Evolutionary conservation across 2,888 invertebrate genomes (phyloP).

Genomic region (Mactromeris polynyma): DNA sequence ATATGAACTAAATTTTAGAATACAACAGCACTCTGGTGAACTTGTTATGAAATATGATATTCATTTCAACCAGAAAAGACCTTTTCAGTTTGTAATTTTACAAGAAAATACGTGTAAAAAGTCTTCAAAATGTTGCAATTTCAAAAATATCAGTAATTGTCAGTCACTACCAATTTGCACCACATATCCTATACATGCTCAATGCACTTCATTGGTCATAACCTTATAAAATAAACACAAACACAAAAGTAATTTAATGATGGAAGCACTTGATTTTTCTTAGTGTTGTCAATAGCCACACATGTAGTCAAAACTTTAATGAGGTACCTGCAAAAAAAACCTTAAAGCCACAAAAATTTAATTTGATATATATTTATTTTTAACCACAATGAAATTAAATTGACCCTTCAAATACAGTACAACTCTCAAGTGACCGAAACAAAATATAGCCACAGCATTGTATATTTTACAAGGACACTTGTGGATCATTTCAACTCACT

Average conservation of each 20-base stretch:
- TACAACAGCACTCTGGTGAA: background rate
- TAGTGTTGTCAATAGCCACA: background rate
- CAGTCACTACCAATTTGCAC: background rate
- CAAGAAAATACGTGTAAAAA: background rate
- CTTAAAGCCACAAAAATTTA: constrained; percentile 1
- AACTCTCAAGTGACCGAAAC: background rate
- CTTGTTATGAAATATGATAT: background rate
- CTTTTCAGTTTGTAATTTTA: no score
- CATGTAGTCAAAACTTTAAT: background rate
- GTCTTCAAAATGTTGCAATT: background rate
- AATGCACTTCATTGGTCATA: background rate
- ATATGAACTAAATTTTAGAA: background rate
- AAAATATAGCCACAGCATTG: background rate
- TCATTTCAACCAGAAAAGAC: no score
- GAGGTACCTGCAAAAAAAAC: background rate
- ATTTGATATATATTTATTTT: constrained; percentile 18
- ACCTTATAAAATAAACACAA: constrained; percentile 3
- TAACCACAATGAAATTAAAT: constrained; percentile 13
- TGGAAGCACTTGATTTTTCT: background rate
- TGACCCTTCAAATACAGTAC: background rate
- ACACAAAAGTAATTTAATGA: background rate
- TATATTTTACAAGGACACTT: constrained; percentile 21
- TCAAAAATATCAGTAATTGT: background rate
- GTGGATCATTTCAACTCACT: constrained; percentile 42
- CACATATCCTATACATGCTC: background rate